Conservation (phyloP, 2,113 vertebrate genomes). For the Acrocephalus kingi region DNA sequence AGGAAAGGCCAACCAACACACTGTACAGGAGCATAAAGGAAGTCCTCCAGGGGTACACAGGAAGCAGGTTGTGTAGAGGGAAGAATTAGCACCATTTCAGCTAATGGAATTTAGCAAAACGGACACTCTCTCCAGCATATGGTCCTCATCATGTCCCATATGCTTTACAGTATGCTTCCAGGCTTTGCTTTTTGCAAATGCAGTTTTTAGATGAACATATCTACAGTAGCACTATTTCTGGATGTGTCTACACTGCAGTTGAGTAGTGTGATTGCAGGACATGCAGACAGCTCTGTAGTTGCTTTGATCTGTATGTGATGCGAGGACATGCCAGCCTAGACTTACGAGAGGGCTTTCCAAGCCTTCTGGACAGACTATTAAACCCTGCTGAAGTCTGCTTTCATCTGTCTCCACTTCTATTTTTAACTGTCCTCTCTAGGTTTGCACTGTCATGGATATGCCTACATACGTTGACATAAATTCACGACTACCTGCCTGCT, state of each 20-base stretch:
- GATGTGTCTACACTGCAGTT: neutral
- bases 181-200: neutral
- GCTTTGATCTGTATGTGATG: neutral
- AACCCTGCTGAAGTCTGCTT: neutral
- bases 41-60: neutral
- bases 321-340: neutral
- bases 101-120: neutral
- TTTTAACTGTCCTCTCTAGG: constrained; percentile 4
- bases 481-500: neutral
- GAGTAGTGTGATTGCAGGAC: neutral
- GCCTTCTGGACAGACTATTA: constrained; percentile 8
- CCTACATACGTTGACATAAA: neutral
- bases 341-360: neutral
- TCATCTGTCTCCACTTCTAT: constrained; percentile 18
- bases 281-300: neutral
- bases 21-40: neutral
- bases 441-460: neutral
- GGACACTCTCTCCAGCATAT: neutral
- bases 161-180: neutral
- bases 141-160: constrained; percentile 18
- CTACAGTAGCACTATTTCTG: constrained; percentile 28
- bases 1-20: neutral
- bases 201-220: neutral
- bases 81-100: neutral
- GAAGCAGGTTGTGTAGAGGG: neutral